Conservation (phyloP, 2,888 invertebrate species). For the Drosophila affinis region DNA sequence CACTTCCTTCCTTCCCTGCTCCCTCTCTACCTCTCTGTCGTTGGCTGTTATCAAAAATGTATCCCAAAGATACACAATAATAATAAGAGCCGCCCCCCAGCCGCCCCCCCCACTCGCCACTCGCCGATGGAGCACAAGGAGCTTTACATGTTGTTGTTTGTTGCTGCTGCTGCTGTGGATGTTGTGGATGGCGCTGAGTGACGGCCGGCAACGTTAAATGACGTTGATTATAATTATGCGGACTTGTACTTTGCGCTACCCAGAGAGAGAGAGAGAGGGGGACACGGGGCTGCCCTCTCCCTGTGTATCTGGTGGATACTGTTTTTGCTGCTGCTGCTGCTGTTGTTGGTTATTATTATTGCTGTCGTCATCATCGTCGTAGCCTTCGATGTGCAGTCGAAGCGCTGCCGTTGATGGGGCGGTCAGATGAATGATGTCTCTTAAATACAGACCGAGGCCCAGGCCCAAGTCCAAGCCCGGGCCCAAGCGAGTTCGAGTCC, state of each 20-base stretch:
- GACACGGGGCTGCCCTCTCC: conserved; percentile 52
- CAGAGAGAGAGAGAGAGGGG: conserved; percentile 36
- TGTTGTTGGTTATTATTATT: conserved; percentile 70
- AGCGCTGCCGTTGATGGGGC: conserved; percentile 69
- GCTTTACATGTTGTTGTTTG: conserved; percentile 64
- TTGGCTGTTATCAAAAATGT: conserved; percentile 72
- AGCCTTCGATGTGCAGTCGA: conserved; percentile 27
- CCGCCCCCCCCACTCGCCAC: neutral
- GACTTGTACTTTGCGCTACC: conserved; percentile 76
- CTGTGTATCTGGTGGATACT: conserved; percentile 8
- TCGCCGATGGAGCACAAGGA: conserved; percentile 63
- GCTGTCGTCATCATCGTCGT: conserved; percentile 52
- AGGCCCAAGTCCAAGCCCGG: conserved; percentile 32
- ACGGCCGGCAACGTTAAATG: conserved; percentile 79
- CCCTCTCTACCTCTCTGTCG: neutral
- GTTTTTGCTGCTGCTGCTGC: conserved; percentile 39
- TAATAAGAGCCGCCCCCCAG: conserved; percentile 32
- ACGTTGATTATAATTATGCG: conserved; percentile 81
- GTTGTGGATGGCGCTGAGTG: conserved; percentile 64
- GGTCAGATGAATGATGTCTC: conserved; percentile 80
- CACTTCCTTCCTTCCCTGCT: conserved; percentile 57
- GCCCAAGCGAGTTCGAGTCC: conserved; percentile 52
- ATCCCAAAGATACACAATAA: conserved; percentile 78
- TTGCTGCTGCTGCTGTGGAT: conserved; percentile 40
- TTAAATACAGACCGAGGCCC: conserved; percentile 74